A percentile compares a stretch with the other conserved stretches of the same genome.
Conservation (phyloP, 2,888 invertebrate species). For the Unio delphinus region DNA sequence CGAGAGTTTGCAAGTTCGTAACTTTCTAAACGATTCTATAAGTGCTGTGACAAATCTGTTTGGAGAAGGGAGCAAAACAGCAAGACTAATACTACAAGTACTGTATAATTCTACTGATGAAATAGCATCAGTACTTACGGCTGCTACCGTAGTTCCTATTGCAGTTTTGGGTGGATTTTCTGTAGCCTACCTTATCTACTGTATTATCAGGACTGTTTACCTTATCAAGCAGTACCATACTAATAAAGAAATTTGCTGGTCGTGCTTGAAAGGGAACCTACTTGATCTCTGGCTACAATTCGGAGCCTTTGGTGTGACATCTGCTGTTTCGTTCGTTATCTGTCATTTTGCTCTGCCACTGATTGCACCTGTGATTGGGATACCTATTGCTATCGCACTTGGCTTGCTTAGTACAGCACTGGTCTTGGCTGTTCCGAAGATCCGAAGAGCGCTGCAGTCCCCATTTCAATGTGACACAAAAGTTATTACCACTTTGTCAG, state of each 20-base stretch:
- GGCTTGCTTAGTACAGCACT: constrained; percentile 2
- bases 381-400: constrained; percentile 5
- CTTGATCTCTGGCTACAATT: constrained; percentile 9
- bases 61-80: constrained; percentile 3
- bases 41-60: background rate
- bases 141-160: constrained; percentile 1
- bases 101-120: constrained; percentile 10
- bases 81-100: constrained; percentile 2
- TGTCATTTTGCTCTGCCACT: constrained; percentile 3
- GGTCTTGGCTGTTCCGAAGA: constrained; percentile 6
- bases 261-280: constrained; percentile 8
- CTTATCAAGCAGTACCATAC: constrained; percentile 3
- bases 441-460: constrained; percentile 7
- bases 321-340: constrained; percentile 8
- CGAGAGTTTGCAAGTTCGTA: constrained; percentile 8
- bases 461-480: constrained; percentile 5
- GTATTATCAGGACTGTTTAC: constrained; percentile 5
- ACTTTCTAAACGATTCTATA: background rate
- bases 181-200: constrained; percentile 8
- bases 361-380: constrained; percentile 1
- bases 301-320: constrained; percentile 4
- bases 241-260: constrained; percentile 1
- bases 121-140: constrained; percentile 4
- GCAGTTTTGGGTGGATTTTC: constrained; percentile 5
- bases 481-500: no score